Conservation (phyloP, 1,140 invertebrate species). For the Mizuhopecten yessoensis region DNA sequence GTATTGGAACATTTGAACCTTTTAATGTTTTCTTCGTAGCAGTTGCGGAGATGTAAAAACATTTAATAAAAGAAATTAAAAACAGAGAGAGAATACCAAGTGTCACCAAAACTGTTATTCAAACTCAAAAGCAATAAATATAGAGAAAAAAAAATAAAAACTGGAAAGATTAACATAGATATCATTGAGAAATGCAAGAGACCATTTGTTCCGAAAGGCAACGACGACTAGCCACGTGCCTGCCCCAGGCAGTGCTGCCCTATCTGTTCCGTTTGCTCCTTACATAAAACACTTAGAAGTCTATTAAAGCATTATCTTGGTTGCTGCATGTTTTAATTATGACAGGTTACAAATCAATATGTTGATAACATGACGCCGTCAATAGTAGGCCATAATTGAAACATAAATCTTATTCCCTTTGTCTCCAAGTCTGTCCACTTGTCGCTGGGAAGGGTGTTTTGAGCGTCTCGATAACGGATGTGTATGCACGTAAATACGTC, state of each 20-base stretch:
- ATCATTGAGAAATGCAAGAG: too few relatives aligned
- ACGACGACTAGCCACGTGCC: background rate
- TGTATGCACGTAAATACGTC: slow-evolving; percentile 14
- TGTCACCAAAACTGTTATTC: too few relatives aligned
- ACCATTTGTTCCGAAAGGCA: too few relatives aligned
- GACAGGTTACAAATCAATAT: slow-evolving; percentile 34
- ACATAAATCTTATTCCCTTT: slow-evolving; percentile 28
- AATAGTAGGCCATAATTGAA: slow-evolving; percentile 28
- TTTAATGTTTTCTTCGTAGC: too few relatives aligned
- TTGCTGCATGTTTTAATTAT: slow-evolving; percentile 36
- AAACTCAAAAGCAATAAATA: too few relatives aligned
- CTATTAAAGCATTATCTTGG: slow-evolving; percentile 39
- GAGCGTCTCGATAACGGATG: slow-evolving; percentile 23
- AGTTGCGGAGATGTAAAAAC: too few relatives aligned
- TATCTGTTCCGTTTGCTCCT: background rate
- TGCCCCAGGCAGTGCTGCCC: background rate
- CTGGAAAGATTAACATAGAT: too few relatives aligned
- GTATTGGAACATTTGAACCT: too few relatives aligned
- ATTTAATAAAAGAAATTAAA: too few relatives aligned
- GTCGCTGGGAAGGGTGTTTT: slow-evolving; percentile 1
- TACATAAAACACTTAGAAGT: slow-evolving; percentile 24
- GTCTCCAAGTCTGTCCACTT: slow-evolving; percentile 7
- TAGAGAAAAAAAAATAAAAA: too few relatives aligned
- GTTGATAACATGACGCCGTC: slow-evolving; percentile 12
- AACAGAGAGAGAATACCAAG: too few relatives aligned